phyloP scores from a whole-genome alignment of 2,113 vertebrate species.

The Hypanus sabinus region DNA sequence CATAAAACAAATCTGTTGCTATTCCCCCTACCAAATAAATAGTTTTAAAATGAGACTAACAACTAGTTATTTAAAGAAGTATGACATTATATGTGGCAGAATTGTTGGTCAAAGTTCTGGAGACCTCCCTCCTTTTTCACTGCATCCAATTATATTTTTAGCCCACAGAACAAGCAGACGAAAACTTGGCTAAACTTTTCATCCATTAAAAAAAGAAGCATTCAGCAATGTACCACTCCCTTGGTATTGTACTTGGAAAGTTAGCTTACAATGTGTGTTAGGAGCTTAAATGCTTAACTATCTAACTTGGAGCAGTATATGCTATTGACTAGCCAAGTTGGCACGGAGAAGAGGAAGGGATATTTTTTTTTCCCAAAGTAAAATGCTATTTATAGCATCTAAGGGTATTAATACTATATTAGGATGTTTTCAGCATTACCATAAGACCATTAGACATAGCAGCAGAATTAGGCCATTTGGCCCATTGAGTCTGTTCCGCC shows the following conservation, averaged over 20 bases:
- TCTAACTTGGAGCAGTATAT: not conserved
- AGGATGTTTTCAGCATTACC: not conserved
- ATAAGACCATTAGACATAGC: too few relatives aligned
- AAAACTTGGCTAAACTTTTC: not conserved
- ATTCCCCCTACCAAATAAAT: too few relatives aligned
- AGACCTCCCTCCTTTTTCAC: not conserved
- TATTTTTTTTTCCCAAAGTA: not conserved
- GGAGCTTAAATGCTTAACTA: not conserved
- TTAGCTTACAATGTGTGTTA: not conserved
- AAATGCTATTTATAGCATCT: not conserved
- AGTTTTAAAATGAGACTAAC: too few relatives aligned
- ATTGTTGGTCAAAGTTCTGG: not conserved
- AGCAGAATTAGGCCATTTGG: too few relatives aligned
- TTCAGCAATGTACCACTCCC: not conserved
- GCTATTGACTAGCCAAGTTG: not conserved
- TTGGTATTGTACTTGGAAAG: not conserved
- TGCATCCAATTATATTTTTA: not conserved
- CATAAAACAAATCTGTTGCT: too few relatives aligned
- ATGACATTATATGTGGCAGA: not conserved
- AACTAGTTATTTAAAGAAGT: too few relatives aligned
- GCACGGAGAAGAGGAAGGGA: not conserved
- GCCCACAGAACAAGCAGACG: not conserved
- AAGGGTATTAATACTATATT: not conserved
- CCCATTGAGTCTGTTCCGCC: too few relatives aligned
- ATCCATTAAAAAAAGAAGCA: not conserved